Evolutionary conservation across 2,888 invertebrate genomes (phyloP).

Genomic region (Callinectes sapidus): DNA sequence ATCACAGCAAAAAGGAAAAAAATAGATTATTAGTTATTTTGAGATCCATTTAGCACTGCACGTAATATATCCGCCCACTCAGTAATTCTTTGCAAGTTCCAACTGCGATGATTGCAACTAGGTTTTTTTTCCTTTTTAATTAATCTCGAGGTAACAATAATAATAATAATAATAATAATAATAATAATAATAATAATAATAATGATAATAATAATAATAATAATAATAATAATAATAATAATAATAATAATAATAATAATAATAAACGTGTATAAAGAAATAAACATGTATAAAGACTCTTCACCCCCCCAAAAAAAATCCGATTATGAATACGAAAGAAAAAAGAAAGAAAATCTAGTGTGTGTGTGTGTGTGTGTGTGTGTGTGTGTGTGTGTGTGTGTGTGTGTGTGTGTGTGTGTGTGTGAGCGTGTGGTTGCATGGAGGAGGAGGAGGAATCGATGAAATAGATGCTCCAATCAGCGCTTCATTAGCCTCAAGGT

Average conservation of each 20-base stretch:
- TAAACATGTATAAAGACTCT: background rate
- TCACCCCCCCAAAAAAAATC: background rate
- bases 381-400: constrained; percentile 28
- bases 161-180: no score
- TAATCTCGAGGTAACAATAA: no score
- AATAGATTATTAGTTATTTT: background rate
- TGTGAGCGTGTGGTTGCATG: background rate
- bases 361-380: constrained; percentile 25
- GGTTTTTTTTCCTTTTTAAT: background rate
- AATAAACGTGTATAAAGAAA: no score
- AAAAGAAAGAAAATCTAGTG: background rate
- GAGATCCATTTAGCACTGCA: background rate
- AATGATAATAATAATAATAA: no score
- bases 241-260: no score
- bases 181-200: no score
- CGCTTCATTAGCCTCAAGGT: constrained; percentile 28
- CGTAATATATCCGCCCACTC: no score
- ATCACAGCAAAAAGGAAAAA: background rate
- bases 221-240: no score
- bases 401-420: background rate
- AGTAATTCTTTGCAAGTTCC: background rate
- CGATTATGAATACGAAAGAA: background rate
- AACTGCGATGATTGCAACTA: background rate
- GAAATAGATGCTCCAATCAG: constrained; percentile 34
- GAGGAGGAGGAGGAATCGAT: background rate